Conservation (phyloP, 2,113 vertebrate species). For the Epinephelus moara region DNA sequence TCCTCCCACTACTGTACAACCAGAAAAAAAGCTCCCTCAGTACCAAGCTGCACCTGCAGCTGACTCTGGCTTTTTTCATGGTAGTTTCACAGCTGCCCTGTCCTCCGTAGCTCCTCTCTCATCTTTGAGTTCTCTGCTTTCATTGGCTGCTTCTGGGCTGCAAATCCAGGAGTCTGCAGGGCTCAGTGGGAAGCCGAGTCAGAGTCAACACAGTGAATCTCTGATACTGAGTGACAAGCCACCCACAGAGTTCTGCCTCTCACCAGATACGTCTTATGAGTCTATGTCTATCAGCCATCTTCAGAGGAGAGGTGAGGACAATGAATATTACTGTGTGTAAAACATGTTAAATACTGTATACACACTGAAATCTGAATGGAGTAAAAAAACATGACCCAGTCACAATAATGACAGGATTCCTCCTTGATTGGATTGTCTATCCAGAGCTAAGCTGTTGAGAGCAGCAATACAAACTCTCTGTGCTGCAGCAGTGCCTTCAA, state of each 20-base stretch:
- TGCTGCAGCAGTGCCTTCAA: slow-evolving; percentile 78
- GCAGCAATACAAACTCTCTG: slow-evolving; percentile 53
- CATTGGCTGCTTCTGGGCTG: slow-evolving; percentile 44
- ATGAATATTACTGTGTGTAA: background rate
- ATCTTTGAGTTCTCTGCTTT: slow-evolving; percentile 70
- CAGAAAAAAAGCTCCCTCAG: slow-evolving; percentile 31
- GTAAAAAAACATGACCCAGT: background rate
- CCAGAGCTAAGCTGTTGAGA: slow-evolving; percentile 55
- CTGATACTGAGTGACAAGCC: slow-evolving; percentile 91
- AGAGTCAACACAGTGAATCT: slow-evolving; percentile 80
- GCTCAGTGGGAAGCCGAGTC: slow-evolving; percentile 75
- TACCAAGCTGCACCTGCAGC: slow-evolving; percentile 17
- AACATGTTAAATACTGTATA: background rate
- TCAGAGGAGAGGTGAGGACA: slow-evolving; percentile 91
- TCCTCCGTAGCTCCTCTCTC: slow-evolving; percentile 69
- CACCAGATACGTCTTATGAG: slow-evolving; percentile 90
- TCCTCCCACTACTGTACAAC: slow-evolving; percentile 15
- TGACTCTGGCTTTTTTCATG: slow-evolving; percentile 79
- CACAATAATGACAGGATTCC: slow-evolving; percentile 8
- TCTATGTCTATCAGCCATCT: slow-evolving; percentile 92
- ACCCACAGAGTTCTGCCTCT: slow-evolving; percentile 91
- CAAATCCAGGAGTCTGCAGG: slow-evolving; percentile 68
- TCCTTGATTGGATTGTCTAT: slow-evolving; percentile 38
- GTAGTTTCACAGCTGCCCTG: slow-evolving; percentile 81
- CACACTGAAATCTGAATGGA: slow-evolving; percentile 4